Evolutionary conservation across 2,888 invertebrate species (phyloP), one percentile per base, ranked within the genome.

Genomic region (Pollenia labialis): DNA sequence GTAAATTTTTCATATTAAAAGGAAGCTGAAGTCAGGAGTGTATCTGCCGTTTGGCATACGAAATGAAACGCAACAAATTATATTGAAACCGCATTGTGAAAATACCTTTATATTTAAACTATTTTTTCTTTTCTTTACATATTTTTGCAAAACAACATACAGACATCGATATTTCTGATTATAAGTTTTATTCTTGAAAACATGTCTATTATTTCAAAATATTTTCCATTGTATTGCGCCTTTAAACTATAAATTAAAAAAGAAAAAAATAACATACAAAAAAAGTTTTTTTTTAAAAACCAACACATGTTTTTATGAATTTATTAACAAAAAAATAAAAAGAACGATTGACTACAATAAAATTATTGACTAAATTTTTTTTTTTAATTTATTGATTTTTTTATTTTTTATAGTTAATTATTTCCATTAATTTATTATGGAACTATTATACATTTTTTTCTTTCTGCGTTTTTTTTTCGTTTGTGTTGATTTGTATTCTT

Each of bases 221-320:
- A 32, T 32, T 64, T 72, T n/a, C 62, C 62, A 72, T 54, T 66
- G 62, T 62, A 72, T 54, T 58, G 40, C 40, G 40, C 8, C 60
- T 32, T 32, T 64, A 11, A n/a, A 66, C 12, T 1, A 66, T 18
- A 46, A 46, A 44, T 44, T 46, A 46, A 60, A 40, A 32, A 32
- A 32, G 6, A 32, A 4, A 32, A 32, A 7, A 10, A 32, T 40
- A 60, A 23, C 0, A 2, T 56, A 18, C 0, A 56, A 56, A 79
- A 62, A 2, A 32, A 32, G 32, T 32, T 32, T 32, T 32, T 32
- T 32, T 32, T 32, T 6, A 6, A 32, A 16, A 56, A 52, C 23
- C 14, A 56, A 56, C 52, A 72, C n/a, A 56, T 79, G 42, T 76
- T 58, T 54, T 81, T 64, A 66, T 72, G 44, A 60, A 79, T 74